phyloP scores from a whole-genome alignment of 2,888 invertebrate species.

The Exocentrus adspersus region DNA sequence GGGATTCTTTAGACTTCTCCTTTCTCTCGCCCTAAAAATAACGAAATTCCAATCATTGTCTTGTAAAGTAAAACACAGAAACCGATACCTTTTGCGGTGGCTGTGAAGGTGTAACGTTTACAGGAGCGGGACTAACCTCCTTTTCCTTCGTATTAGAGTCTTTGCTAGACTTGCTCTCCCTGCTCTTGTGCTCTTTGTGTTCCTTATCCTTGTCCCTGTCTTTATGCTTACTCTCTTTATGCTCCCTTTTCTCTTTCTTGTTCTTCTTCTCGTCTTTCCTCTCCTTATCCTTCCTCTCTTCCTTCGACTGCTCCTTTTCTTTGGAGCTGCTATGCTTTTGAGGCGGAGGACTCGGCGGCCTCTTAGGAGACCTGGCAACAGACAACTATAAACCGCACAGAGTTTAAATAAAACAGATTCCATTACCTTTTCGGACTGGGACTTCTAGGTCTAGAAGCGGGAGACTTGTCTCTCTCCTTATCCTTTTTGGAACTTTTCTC shows the following conservation, averaged over 20 bases:
- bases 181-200: constrained; percentile 68
- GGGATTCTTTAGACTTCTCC: constrained; percentile 66
- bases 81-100: constrained; percentile 37
- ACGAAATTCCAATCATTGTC: constrained; percentile 3
- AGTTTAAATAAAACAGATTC: not conserved
- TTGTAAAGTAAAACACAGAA: not conserved
- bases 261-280: constrained; percentile 65
- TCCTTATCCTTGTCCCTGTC: constrained; percentile 55
- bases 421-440: constrained; percentile 53
- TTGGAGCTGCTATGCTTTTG: constrained; percentile 43
- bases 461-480: constrained; percentile 63
- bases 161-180: constrained; percentile 62
- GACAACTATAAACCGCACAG: not conserved
- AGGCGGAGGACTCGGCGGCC: constrained; percentile 55
- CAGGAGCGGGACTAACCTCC: constrained; percentile 37
- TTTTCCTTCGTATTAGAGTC: constrained; percentile 37
- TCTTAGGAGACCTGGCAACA: constrained; percentile 55
- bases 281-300: constrained; percentile 51
- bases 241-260: constrained; percentile 72
- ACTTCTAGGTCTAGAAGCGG: constrained; percentile 55
- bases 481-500: constrained; percentile 65
- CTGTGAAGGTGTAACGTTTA: constrained; percentile 33
- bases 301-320: constrained; percentile 57
- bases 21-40: constrained; percentile 65
- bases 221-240: constrained; percentile 58